Evolutionary conservation across 2,888 invertebrate species (phyloP).

Genomic region (Melipona beecheii): DNA sequence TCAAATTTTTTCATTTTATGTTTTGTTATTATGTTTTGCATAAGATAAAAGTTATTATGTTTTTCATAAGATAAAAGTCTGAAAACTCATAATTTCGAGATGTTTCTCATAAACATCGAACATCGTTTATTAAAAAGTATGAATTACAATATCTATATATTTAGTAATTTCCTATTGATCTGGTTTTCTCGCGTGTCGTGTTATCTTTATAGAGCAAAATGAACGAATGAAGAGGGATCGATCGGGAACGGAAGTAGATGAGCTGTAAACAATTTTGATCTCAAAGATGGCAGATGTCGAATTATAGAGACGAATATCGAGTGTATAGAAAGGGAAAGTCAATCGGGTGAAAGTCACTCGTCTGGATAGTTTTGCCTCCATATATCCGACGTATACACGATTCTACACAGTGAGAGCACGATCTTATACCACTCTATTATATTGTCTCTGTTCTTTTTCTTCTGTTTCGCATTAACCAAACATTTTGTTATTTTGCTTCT

Average conservation of each 20-base stretch:
- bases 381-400: constrained; percentile 66
- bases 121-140: background rate
- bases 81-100: background rate
- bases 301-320: constrained; percentile 43
- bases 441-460: constrained; percentile 19
- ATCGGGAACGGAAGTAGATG: constrained; percentile 18
- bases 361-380: constrained; percentile 73
- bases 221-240: constrained; percentile 3
- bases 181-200: background rate
- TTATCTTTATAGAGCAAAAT: background rate
- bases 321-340: constrained; percentile 81
- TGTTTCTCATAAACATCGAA: background rate
- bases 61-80: background rate
- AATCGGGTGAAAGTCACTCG: constrained; percentile 80
- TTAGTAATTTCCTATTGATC: background rate
- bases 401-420: constrained; percentile 51
- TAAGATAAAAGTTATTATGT: background rate
- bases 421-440: constrained; percentile 45
- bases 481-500: background rate
- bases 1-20: background rate
- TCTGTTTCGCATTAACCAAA: background rate
- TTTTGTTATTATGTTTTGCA: background rate
- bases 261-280: constrained; percentile 22
- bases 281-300: constrained; percentile 35
- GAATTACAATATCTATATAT: background rate